Percentiles rank a stretch among this genome's conserved stretches.
Evolutionary conservation across 2,113 vertebrate genomes (phyloP).

Genomic region (Clarias macrocephalus): DNA sequence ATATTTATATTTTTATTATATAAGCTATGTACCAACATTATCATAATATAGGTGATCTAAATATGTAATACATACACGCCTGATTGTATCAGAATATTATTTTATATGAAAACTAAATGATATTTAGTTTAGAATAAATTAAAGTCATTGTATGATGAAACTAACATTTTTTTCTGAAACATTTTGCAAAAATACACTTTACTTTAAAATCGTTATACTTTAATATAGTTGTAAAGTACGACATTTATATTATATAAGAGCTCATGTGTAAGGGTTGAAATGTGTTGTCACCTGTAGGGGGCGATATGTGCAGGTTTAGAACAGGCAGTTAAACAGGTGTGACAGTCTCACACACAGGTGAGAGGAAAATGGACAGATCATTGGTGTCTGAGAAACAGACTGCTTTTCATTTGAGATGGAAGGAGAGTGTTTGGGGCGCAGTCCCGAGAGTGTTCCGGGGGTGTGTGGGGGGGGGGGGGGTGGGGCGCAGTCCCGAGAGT

Average conservation of each 20-base stretch:
- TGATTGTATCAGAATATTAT: background rate
- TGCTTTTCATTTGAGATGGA: background rate
- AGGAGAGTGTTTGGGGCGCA: background rate
- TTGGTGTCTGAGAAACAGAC: background rate
- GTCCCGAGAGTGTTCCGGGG: too few species aligned
- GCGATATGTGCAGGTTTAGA: background rate
- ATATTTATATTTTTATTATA: background rate
- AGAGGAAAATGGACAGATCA: background rate
- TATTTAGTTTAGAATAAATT: background rate
- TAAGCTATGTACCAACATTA: background rate
- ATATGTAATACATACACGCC: background rate
- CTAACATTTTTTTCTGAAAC: too few species aligned
- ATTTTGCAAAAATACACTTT: background rate
- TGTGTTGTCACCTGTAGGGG: conserved; percentile 1
- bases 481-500: too few species aligned
- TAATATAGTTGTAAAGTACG: background rate
- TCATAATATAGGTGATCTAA: background rate
- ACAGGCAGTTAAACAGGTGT: conserved; percentile 5
- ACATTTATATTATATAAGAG: background rate
- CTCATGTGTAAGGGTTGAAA: background rate
- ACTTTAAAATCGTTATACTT: too few species aligned
- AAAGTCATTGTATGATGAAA: background rate
- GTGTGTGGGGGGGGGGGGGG: too few species aligned
- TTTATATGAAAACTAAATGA: background rate
- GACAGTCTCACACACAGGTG: background rate